These are phyloP conservation scores for Dolichoris vasculosae DNA, from an alignment of 1,140 invertebrate genomes.

Conservation along the genomic window DNA sequence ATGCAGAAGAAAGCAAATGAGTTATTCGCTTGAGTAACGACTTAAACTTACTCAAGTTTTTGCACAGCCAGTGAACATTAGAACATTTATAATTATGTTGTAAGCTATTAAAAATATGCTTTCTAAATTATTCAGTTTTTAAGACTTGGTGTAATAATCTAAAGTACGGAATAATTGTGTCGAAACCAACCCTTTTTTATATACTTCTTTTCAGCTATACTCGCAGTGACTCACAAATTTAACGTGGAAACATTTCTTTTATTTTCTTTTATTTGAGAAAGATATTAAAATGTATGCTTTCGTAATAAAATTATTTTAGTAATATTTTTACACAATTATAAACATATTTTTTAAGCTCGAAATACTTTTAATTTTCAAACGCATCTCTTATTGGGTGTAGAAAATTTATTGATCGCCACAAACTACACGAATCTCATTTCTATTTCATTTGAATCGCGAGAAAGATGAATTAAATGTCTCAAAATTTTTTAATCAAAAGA, in stretches of 20 bases:
- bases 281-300: neutral
- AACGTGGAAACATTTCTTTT: neutral
- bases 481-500: neutral
- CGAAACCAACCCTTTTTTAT: neutral
- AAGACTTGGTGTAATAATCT: neutral
- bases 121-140: conserved; percentile 13
- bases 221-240: neutral
- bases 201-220: neutral
- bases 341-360: neutral
- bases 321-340: neutral
- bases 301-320: neutral
- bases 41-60: neutral
- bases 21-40: neutral
- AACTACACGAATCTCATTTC: neutral
- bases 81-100: neutral
- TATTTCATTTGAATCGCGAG: neutral
- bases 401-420: neutral
- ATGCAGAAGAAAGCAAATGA: conserved; percentile 4
- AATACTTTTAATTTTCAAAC: neutral
- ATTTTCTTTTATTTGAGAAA: neutral
- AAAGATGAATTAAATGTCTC: neutral
- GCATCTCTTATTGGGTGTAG: neutral
- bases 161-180: neutral
- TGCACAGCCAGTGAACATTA: neutral
- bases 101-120: neutral